phyloP scores from a whole-genome alignment of 1,140 invertebrate genomes.

The Cydia strobilella region DNA sequence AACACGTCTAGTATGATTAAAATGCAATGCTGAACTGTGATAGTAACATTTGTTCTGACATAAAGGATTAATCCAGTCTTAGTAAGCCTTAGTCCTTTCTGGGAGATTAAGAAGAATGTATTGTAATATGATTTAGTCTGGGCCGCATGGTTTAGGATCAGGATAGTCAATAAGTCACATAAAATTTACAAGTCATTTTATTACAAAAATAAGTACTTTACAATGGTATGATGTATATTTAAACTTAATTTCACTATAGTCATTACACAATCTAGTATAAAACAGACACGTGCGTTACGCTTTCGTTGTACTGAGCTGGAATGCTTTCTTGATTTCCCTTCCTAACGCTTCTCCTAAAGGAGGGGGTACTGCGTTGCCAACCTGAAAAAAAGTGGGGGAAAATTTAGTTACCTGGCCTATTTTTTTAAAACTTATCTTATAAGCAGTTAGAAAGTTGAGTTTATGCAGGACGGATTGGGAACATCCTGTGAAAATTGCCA shows the following conservation, averaged over 20 bases:
- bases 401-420: background rate
- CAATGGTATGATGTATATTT: background rate
- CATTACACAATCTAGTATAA: background rate
- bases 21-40: too few relatives aligned
- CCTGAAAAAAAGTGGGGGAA: constrained; percentile 69
- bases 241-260: background rate
- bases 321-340: constrained; percentile 85
- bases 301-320: constrained; percentile 45
- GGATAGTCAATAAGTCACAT: background rate
- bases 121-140: too few relatives aligned
- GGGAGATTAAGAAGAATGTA: too few relatives aligned
- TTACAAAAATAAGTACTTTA: constrained; percentile 18
- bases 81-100: too few relatives aligned
- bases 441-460: too few relatives aligned
- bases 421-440: too few relatives aligned
- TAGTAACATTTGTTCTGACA: too few relatives aligned
- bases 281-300: background rate
- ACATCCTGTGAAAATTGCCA: too few relatives aligned
- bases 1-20: too few relatives aligned
- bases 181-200: constrained; percentile 9
- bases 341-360: constrained; percentile 89
- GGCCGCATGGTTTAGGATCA: background rate
- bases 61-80: too few relatives aligned
- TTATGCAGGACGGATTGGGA: too few relatives aligned
- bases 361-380: constrained; percentile 93